Base-by-base conservation (phyloP, 2,113 vertebrate genomes). In the Nothocercus julius region DNA sequence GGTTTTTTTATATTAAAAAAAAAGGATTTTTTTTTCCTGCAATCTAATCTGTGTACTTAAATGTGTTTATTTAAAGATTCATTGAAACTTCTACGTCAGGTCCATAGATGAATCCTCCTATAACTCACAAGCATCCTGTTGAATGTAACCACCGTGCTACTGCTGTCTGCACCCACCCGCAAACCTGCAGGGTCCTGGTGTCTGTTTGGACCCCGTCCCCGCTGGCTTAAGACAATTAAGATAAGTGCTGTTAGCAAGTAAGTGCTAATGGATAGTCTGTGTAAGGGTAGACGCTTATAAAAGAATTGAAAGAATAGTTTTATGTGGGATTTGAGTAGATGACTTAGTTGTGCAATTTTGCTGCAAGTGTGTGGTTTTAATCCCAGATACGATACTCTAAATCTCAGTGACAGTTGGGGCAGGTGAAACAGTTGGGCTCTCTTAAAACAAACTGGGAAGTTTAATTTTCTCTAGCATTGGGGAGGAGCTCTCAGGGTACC, bases 11-110 rank as follows among this genome's bases (percentile, higher is more conserved):
- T 49, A 38, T 45, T 34, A 54, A 20, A 16, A 36, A 11, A 3
- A 2, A 2, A 20, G 9, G 0, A 4, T 4, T 1, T 1, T 0
- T 4, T 45, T 53, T 32, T 32, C 18, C 32, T 81, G 44, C 44
- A 44, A 44, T 44, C 44, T 44, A 44, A 44, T 44, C 44, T 44
- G 44, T 18, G 0, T 16, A 0, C 49, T 87, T 30, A 32, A 9
- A 3, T n/a, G 27, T 63, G 5, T 19, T 0, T 17, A 19, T 20
- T 12, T 61, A 56, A 42, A 14, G 42, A n/a, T 45, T 24, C 49
- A 24, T 49, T 49, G 49, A 49, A 49, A 49, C 49, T 49, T 49
- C 49, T 49, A 49, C 21, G 58, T 47, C 19, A 34, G 22, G 54
- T 69, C 61, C 44, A 59, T 30, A 73, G 38, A 64, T 47, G 64